Evolutionary conservation across 2,797 vertebrate species (phyloP), one percentile per base, ranked within the genome.

Genomic region (Sebastes kiyomatsui): DNA sequence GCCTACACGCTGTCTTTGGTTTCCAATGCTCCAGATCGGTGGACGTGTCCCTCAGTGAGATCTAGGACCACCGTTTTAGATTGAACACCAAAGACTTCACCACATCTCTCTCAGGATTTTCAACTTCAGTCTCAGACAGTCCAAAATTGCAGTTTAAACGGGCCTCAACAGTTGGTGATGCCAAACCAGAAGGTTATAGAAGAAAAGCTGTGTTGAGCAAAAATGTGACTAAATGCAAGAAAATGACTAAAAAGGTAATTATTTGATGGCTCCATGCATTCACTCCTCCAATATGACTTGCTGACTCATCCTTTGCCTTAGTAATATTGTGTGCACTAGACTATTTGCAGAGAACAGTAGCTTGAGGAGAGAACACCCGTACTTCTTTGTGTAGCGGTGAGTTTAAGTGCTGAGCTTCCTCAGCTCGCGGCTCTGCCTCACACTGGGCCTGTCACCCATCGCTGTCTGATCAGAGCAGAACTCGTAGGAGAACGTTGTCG

Each of bases 391-490:
- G 62, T 23, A 55, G 49, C 4, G 1, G 13, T 25, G 52, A 54
- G 67, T 61, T 71, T 71, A 9, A 67, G 38, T 4, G 23, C 60
- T 33, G 83, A 56, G 61, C 49, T 65, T 33, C 59, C 60, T 60
- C 66, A 9, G 71, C 68, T 80, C 13, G 12, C 38, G 4, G 27
- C 65, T 62, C 72, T 75, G 66, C 77, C 58, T 73, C 72, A 69
- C 80, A 82, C 76, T 38, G 58, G 62, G 54, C 68, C 83, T 83
- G 82, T 88, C 81, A 84, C 46, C 67, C 74, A 46, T 70, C 68
- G 23, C 67, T 38, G 64, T 67, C 82, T 77, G 83, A 91, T 90
- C 85, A 80, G 71, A 83, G 78, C 56, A 38, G 54, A 72, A 46
- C 77, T 67, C 54, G 65, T 30, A 54, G 76, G 62, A 81, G 72